Base-by-base conservation (phyloP, 2,888 invertebrate species). In the Spodoptera exigua region DNA sequence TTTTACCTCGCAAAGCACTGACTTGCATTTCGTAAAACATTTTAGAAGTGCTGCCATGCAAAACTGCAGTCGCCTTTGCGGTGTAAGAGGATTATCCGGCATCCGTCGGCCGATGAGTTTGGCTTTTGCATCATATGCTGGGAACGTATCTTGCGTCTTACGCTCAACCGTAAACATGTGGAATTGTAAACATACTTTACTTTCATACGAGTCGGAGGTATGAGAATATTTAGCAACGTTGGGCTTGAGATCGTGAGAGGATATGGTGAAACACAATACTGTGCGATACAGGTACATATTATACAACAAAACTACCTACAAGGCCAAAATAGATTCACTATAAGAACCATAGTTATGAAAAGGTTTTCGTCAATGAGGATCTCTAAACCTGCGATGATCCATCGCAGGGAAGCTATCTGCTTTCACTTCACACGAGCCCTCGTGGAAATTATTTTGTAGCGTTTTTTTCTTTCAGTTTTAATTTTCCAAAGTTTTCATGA, bases 311-410 rank as follows among this genome's bases (percentile, higher is more conserved):
- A n/a, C n/a, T n/a, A n/a, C n/a, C n/a, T n/a, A n/a, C n/a, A n/a
- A n/a, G n/a, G n/a, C n/a, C n/a, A n/a, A n/a, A 39, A 14, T 39
- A 7, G 10, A 39, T 39, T 39, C n/a, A n/a, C n/a, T n/a, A n/a
- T n/a, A n/a, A n/a, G n/a, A n/a, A n/a, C n/a, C n/a, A n/a, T n/a
- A n/a, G n/a, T n/a, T n/a, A n/a, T n/a, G n/a, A 1, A 7, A 27
- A 18, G 65, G 56, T 56, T 59, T 40, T 3, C 9, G 53, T 40
- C 2, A n/a, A 13, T 16, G 53, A 36, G 59, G 81, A 69, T 70
- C 80, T 68, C 80, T 60, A 66, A 68, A 53, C 51, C 44, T 51
- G 27, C 46, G 69, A 74, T 74, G 77, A 74, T 76, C 70, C 70
- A 74, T 73, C 70, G 56, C 66, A 72, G 65, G 55, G 53, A 57